phyloP scores from a whole-genome alignment of 2,888 invertebrate genomes.

The Blera fallax region DNA sequence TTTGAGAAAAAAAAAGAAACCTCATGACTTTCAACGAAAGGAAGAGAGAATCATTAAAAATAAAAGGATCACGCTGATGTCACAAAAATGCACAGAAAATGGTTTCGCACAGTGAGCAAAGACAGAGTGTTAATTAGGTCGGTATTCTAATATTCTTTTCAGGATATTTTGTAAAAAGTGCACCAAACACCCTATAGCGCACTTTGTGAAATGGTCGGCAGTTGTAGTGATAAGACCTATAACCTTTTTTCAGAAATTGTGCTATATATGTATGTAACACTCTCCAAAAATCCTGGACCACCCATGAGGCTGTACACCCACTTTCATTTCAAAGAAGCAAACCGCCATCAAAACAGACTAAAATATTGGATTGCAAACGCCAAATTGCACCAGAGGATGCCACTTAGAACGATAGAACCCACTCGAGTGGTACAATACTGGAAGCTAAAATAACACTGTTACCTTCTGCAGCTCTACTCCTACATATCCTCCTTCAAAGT shows the following conservation, averaged over 20 bases:
- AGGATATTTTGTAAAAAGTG: not conserved
- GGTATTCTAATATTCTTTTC: not conserved
- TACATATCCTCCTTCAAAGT: slow-evolving; percentile 52
- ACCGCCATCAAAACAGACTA: slow-evolving; percentile 69
- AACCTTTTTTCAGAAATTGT: not conserved
- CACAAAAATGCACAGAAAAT: not conserved
- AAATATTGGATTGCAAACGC: slow-evolving; percentile 58
- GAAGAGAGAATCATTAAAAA: not conserved
- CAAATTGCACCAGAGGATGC: slow-evolving; percentile 31
- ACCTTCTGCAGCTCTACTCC: not conserved
- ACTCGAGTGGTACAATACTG: slow-evolving; percentile 36
- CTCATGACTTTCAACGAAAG: not conserved
- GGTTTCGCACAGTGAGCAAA: not conserved
- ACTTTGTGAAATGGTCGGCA: too few relatives aligned
- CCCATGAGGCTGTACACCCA: slow-evolving; percentile 15
- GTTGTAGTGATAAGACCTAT: not conserved
- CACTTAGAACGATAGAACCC: slow-evolving; percentile 60
- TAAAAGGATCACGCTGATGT: slow-evolving; percentile 18
- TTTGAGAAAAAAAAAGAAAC: not conserved
- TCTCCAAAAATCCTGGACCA: slow-evolving; percentile 22
- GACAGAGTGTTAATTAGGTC: not conserved
- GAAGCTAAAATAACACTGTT: slow-evolving; percentile 36
- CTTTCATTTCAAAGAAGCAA: slow-evolving; percentile 36
- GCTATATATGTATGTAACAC: slow-evolving; percentile 12
- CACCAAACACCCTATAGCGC: too few relatives aligned